Evolutionary conservation across 1,140 invertebrate genomes (phyloP).

Genomic region (Whitmania pigra): DNA sequence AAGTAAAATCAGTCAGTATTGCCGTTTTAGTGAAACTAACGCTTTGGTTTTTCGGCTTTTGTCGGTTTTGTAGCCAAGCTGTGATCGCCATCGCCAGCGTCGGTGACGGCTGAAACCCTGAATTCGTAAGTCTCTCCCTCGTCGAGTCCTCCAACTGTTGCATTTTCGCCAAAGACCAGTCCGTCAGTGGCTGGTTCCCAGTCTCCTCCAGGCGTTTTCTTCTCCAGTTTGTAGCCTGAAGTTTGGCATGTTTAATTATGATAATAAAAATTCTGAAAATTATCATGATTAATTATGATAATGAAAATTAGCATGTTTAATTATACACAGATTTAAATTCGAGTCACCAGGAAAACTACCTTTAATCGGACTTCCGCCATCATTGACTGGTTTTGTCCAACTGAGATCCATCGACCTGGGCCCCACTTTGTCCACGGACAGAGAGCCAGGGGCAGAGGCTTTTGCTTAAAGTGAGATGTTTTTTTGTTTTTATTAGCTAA

Average conservation of each 20-base stretch:
- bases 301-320: constrained; percentile 43
- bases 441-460: constrained; percentile 53
- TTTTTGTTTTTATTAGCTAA: neutral
- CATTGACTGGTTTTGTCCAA: constrained; percentile 80
- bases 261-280: too few species aligned
- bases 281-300: constrained; percentile 27
- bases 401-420: constrained; percentile 65
- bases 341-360: constrained; percentile 26
- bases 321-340: constrained; percentile 3
- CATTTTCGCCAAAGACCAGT: constrained; percentile 31
- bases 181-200: constrained; percentile 54
- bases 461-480: constrained; percentile 28
- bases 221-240: constrained; percentile 91
- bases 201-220: constrained; percentile 77
- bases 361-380: constrained; percentile 84
- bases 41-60: constrained; percentile 39
- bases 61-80: constrained; percentile 33
- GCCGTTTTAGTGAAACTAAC: constrained; percentile 25
- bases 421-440: constrained; percentile 63
- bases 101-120: constrained; percentile 73
- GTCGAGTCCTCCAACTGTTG: constrained; percentile 62
- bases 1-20: too few species aligned
- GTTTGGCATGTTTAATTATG: constrained; percentile 26
- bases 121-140: constrained; percentile 91
- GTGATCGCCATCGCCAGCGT: constrained; percentile 53